phyloP scores from a whole-genome alignment of 2,888 invertebrate genomes.

The Eupithecia insigniata region DNA sequence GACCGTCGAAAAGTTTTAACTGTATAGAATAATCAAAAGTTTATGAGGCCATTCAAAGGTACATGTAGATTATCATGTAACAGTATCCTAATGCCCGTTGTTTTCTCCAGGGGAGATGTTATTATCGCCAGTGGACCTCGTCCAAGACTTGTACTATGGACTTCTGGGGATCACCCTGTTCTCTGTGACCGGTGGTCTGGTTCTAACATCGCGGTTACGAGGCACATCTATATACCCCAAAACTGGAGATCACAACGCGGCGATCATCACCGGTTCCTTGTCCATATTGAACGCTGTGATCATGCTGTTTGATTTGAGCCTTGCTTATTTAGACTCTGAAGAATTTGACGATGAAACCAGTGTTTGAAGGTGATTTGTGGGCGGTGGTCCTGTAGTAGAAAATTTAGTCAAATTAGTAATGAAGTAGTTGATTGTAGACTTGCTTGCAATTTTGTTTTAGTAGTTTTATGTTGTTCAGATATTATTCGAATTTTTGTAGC shows the following conservation, averaged over 20 bases:
- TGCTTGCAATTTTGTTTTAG: not conserved
- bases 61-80: not conserved
- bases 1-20: not conserved
- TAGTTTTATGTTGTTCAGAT: not conserved
- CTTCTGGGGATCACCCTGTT: slow-evolving; percentile 69
- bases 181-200: slow-evolving; percentile 65
- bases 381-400: slow-evolving; percentile 2
- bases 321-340: slow-evolving; percentile 78
- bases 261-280: slow-evolving; percentile 60
- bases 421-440: not conserved
- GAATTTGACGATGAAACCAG: slow-evolving; percentile 75
- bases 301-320: slow-evolving; percentile 72
- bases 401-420: not conserved
- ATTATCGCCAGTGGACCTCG: slow-evolving; percentile 75
- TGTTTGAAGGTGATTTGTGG: slow-evolving; percentile 59
- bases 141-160: slow-evolving; percentile 78
- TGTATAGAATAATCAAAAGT: not conserved
- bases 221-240: slow-evolving; percentile 55
- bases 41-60: not conserved
- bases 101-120: slow-evolving; percentile 76
- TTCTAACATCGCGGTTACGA: slow-evolving; percentile 60
- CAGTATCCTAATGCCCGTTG: slow-evolving; percentile 31
- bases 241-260: slow-evolving; percentile 66
- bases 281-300: slow-evolving; percentile 65
- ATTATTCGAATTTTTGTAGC: not conserved